A percentile compares a stretch with the other conserved stretches of the same genome.
phyloP scores from a whole-genome alignment of 2,888 invertebrate species.

The Melanotus villosus region DNA sequence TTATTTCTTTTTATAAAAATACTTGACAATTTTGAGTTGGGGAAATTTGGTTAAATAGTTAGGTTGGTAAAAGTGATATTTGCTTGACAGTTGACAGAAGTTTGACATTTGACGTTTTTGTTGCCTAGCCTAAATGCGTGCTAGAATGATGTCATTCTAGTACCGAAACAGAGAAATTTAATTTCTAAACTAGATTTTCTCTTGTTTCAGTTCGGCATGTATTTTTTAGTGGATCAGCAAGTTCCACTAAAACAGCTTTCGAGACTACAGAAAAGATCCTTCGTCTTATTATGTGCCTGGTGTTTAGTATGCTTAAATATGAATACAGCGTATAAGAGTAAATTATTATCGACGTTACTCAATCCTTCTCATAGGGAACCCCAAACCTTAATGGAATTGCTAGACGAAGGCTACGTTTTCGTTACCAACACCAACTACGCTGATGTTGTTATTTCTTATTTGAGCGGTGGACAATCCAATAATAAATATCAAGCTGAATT shows the following conservation, averaged over 20 bases:
- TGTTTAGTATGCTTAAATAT: constrained; percentile 21
- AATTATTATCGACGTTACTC: constrained; percentile 17
- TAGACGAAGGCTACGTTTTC: background rate
- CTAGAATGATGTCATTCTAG: no score
- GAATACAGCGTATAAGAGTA: constrained; percentile 32
- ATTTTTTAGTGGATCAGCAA: constrained; percentile 26
- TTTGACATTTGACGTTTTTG: no score
- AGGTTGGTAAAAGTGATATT: no score
- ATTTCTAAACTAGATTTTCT: no score
- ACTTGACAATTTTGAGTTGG: no score
- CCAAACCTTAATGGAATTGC: constrained; percentile 1
- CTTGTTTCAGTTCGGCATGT: constrained; percentile 1
- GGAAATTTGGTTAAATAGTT: no score
- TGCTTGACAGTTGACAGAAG: no score
- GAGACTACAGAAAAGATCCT: background rate
- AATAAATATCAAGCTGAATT: background rate
- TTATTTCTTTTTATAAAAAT: no score
- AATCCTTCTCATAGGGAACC: constrained; percentile 14
- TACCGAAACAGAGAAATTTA: no score
- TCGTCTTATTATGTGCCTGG: constrained; percentile 14
- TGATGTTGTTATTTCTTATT: background rate
- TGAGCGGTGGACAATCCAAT: no score
- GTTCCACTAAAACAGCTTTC: background rate
- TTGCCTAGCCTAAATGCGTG: no score
- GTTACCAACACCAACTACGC: constrained; percentile 21